Base-by-base conservation (phyloP, 2,888 invertebrate genomes). In the Andricus curvator region DNA sequence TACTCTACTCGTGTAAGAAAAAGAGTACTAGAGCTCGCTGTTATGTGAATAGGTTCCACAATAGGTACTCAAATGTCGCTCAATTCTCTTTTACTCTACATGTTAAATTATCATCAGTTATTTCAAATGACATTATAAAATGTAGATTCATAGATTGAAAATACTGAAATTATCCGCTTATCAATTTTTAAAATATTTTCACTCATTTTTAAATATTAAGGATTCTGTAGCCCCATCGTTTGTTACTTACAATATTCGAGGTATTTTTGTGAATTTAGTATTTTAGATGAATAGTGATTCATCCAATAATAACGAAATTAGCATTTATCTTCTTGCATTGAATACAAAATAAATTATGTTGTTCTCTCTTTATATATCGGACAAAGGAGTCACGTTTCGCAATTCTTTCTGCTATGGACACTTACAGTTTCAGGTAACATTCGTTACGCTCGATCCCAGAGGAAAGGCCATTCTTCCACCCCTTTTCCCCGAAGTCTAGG, bases 401-500 rank as follows among this genome's bases (percentile, higher is more conserved):
- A 64, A 62, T 64, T 64, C 29, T 29, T 64, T 64, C 29, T 64
- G 60, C 60, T 60, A 60, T 64, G 15, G 25, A 22, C 67, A 67
- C 67, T 67, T 44, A n/a, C 22, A 67, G 67, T 67, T 67, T 41
- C 22, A 64, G 17, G 41, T 67, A 67, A 67, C 67, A 22, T 41
- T 44, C 22, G 41, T 67, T 67, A 44, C n/a, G n/a, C 22, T 67
- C 37, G n/a, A 67, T 67, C 67, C 41, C 67, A 44, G 41, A 41
- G 41, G 41, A 41, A 44, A 67, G n/a, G n/a, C n/a, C 41, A 41
- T 67, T 41, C 41, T 41, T 67, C 11, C 41, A 37, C 11, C 41
- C 67, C 67, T 64, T 64, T 29, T 64, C 64, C 64, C 64, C 22
- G 17, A 5, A 64, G 64, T 64, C 37, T 41, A 67, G 67, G 22